Percentiles rank a stretch among this genome's conserved stretches.
These are phyloP conservation scores for Drosophila malerkotliana DNA, from an alignment of 1,140 invertebrate species.

Conservation along the genomic window DNA sequence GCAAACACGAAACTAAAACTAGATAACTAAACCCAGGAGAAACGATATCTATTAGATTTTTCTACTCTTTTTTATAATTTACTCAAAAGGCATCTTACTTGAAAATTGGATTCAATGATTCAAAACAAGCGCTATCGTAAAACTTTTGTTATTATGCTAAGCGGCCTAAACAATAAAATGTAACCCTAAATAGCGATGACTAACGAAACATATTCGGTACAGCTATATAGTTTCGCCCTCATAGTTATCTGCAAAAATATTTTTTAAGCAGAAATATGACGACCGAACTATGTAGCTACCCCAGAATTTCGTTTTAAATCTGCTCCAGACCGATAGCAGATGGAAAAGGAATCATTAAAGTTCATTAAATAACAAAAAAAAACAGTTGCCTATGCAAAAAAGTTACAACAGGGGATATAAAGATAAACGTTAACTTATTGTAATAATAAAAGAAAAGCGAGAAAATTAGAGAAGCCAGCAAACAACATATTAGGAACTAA, in stretches of 20 bases:
- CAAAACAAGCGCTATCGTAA: constrained; percentile 51
- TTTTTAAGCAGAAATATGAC: not conserved
- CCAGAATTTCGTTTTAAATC: constrained; percentile 48
- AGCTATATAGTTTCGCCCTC: not conserved
- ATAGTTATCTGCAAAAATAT: not conserved
- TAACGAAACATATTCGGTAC: constrained; percentile 37
- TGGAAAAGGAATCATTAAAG: constrained; percentile 48
- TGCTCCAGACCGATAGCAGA: constrained; percentile 22
- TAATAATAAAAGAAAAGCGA: constrained; percentile 55
- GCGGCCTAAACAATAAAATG: constrained; percentile 60
- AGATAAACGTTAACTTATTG: constrained; percentile 77
- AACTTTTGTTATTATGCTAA: constrained; percentile 64
- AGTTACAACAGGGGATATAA: constrained; percentile 35
- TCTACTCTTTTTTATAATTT: constrained; percentile 83
- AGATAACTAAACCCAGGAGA: constrained; percentile 42
- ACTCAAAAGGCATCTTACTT: constrained; percentile 66
- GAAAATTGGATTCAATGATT: constrained; percentile 60
- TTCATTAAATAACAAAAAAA: constrained; percentile 57
- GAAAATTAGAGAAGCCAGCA: constrained; percentile 40
- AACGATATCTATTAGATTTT: constrained; percentile 79
- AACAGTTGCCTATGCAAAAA: constrained; percentile 74
- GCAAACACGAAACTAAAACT: constrained; percentile 60
- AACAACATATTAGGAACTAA: constrained; percentile 54
- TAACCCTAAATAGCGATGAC: constrained; percentile 39
- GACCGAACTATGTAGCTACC: not conserved